Evolutionary conservation across 2,888 invertebrate species (phyloP).

Genomic region (Bombylius major): DNA sequence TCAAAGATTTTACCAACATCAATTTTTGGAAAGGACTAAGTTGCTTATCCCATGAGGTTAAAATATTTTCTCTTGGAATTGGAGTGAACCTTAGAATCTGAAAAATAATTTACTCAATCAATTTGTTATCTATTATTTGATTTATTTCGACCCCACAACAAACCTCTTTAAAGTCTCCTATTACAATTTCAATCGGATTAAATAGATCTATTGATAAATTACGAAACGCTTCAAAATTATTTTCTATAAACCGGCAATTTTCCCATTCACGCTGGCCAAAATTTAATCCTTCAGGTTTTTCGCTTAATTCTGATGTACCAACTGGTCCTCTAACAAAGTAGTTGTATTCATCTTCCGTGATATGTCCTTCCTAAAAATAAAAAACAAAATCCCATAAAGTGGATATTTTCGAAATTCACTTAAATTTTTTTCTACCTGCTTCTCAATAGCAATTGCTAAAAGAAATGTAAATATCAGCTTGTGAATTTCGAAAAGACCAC

Average conservation of each 20-base stretch:
- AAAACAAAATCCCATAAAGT: neutral
- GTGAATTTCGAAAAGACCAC: slow-evolving; percentile 83
- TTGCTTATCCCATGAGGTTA: slow-evolving; percentile 47
- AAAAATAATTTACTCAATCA: slow-evolving; percentile 11
- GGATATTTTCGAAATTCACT: too few species aligned
- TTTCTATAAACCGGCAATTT: slow-evolving; percentile 47
- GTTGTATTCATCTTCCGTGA: slow-evolving; percentile 56
- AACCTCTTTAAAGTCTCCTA: slow-evolving; percentile 45
- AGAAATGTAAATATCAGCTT: slow-evolving; percentile 82
- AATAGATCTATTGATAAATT: slow-evolving; percentile 43
- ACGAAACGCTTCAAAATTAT: slow-evolving; percentile 42
- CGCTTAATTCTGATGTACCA: slow-evolving; percentile 42
- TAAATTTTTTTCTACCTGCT: slow-evolving; percentile 32
- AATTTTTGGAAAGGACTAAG: slow-evolving; percentile 66
- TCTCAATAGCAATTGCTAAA: slow-evolving; percentile 61
- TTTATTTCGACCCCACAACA: neutral
- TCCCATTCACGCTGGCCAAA: slow-evolving; percentile 61
- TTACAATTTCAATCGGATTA: slow-evolving; percentile 42
- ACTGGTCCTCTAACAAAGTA: slow-evolving; percentile 66
- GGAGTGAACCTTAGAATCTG: slow-evolving; percentile 45
- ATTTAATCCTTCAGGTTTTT: slow-evolving; percentile 42
- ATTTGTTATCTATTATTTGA: neutral
- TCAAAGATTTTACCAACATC: slow-evolving; percentile 61
- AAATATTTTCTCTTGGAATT: slow-evolving; percentile 28
- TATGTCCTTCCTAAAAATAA: slow-evolving; percentile 36